These are phyloP conservation scores for Octodon degus DNA, from an alignment of 2,113 vertebrate genomes.

Conservation along the genomic window DNA sequence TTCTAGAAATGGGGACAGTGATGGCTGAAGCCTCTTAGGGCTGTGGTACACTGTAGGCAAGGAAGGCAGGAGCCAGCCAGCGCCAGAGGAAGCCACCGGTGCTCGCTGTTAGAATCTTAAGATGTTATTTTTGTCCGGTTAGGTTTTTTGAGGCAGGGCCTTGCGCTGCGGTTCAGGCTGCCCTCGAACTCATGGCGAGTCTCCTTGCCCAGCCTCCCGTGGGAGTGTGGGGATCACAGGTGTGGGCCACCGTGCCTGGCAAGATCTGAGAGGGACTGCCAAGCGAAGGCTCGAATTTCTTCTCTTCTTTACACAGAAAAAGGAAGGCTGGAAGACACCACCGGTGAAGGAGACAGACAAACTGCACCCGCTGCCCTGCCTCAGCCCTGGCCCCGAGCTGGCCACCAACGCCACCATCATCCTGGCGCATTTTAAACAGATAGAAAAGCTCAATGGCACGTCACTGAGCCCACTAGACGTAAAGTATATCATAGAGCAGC, in stretches of 20 bases:
- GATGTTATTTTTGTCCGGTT: background rate
- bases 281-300: rapidly evolving
- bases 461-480: rapidly evolving
- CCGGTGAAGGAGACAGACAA: rapidly evolving
- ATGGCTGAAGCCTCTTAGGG: background rate
- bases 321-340: rapidly evolving
- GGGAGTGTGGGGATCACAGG: background rate
- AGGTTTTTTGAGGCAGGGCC: background rate
- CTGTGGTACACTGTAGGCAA: rapidly evolving
- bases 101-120: background rate
- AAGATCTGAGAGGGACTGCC: background rate
- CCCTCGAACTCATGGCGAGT: background rate
- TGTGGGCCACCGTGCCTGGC: background rate
- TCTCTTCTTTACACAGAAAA: background rate
- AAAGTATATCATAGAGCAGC: background rate
- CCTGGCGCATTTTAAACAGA: background rate
- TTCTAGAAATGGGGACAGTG: background rate
- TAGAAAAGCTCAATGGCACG: rapidly evolving
- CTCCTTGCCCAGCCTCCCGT: background rate
- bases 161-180: background rate
- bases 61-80: background rate
- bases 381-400: rapidly evolving
- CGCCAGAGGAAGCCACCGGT: background rate
- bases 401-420: background rate
- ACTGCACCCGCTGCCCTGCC: rapidly evolving